Conservation (phyloP, 2,113 vertebrate genomes). For the Phylloscopus trochiloides region DNA sequence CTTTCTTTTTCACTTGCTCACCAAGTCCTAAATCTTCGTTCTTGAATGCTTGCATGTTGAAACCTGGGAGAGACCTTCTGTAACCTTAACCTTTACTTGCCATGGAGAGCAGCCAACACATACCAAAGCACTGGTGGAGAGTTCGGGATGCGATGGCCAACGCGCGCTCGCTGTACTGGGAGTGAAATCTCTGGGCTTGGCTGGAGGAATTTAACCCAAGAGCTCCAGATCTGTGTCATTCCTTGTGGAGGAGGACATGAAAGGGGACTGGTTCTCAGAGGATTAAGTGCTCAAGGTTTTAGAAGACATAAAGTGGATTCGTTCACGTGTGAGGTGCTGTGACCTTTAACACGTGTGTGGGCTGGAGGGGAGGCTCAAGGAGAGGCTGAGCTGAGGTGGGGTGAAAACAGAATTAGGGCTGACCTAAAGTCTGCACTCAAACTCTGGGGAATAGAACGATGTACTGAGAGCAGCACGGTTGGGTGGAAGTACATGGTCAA, state of each 20-base stretch:
- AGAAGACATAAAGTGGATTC: background rate
- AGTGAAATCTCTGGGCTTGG: background rate
- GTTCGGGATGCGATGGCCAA: background rate
- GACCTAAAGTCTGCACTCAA: background rate
- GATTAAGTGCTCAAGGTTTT: background rate
- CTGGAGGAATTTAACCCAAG: background rate
- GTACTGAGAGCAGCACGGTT: fast-evolving
- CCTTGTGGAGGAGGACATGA: background rate
- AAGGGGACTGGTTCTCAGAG: background rate
- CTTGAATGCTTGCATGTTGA: background rate
- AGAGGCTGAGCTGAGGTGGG: background rate
- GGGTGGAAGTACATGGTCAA: background rate
- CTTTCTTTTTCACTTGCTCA: background rate
- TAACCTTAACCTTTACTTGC: background rate
- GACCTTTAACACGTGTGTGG: background rate
- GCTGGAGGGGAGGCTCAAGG: background rate
- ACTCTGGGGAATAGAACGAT: background rate
- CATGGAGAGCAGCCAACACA: background rate
- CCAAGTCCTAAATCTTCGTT: background rate
- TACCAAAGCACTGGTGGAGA: background rate
- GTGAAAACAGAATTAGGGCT: background rate
- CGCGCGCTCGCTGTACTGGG: fast-evolving
- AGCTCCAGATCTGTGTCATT: background rate
- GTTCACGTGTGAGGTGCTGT: fast-evolving
- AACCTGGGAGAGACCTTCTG: background rate